phyloP scores from a whole-genome alignment of 1,140 invertebrate species.

The Metopolophium dirhodum region DNA sequence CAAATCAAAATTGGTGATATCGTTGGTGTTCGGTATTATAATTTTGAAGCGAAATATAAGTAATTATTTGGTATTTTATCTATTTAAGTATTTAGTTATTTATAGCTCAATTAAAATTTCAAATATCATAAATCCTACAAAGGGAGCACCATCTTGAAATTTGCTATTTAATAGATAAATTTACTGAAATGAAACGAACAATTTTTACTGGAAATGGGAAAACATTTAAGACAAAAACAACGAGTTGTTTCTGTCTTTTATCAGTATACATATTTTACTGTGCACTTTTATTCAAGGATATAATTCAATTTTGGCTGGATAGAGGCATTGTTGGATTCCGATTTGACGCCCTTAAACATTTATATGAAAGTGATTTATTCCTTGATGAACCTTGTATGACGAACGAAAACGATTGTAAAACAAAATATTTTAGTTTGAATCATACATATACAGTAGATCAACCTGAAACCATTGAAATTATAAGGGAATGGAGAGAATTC shows the following conservation, averaged over 20 bases:
- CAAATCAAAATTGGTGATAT: neutral
- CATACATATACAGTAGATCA: constrained; percentile 73
- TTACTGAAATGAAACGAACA: too few species aligned
- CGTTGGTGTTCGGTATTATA: neutral
- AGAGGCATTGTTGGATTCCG: constrained; percentile 75
- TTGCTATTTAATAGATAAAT: too few species aligned
- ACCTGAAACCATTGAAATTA: constrained; percentile 68
- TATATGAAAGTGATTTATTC: constrained; percentile 64
- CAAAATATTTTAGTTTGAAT: constrained; percentile 61
- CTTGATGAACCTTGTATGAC: constrained; percentile 61
- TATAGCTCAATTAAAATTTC: neutral
- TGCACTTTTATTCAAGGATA: constrained; percentile 61
- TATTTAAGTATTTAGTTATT: too few species aligned
- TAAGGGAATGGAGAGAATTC: constrained; percentile 70
- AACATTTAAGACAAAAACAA: neutral
- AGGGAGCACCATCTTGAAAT: too few species aligned
- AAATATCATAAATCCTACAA: neutral
- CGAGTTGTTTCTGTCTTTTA: neutral
- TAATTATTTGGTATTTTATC: neutral
- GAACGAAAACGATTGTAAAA: neutral
- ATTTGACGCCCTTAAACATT: constrained; percentile 68
- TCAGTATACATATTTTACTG: neutral
- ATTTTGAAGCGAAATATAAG: too few species aligned
- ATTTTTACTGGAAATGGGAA: too few species aligned
- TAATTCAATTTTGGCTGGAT: constrained; percentile 70